Evolutionary conservation across 2,888 invertebrate genomes (phyloP).

Genomic region (Trissolcus japonicus): DNA sequence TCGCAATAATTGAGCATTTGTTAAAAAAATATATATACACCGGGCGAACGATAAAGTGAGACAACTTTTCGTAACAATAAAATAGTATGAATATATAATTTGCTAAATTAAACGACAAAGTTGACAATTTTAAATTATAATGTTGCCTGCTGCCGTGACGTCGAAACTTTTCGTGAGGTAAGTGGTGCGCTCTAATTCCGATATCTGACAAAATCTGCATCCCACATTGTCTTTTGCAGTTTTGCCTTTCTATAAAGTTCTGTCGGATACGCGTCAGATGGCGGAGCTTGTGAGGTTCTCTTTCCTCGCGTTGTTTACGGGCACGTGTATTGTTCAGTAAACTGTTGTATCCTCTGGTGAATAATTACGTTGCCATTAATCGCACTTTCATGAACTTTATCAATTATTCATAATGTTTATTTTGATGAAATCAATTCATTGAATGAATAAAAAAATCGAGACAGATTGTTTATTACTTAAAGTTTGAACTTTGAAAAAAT

Average conservation of each 20-base stretch:
- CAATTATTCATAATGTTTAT: not conserved
- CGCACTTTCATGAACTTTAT: not conserved
- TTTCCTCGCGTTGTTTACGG: not conserved
- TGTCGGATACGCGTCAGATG: conserved; percentile 27
- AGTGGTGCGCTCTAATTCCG: conserved; percentile 24
- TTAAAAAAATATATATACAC: no score
- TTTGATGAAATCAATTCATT: not conserved
- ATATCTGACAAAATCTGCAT: conserved; percentile 34
- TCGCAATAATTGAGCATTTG: no score
- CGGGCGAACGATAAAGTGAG: no score
- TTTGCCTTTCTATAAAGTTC: conserved; percentile 35
- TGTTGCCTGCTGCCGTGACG: not conserved
- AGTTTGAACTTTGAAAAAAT: no score
- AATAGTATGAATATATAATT: no score
- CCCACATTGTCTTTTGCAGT: conserved; percentile 38
- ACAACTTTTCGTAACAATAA: no score
- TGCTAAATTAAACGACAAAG: no score
- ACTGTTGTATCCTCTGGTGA: not conserved
- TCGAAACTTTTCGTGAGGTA: conserved; percentile 16
- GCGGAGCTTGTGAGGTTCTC: conserved; percentile 26
- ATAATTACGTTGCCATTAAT: not conserved
- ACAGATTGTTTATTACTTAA: no score
- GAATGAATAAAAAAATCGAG: no score
- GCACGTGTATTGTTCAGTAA: conserved; percentile 10
- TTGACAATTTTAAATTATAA: not conserved